A percentile compares a stretch with the other conserved stretches of the same genome.
These are phyloP conservation scores for Diabrotica balteata DNA, from an alignment of 2,888 invertebrate species.

Conservation along the genomic window DNA sequence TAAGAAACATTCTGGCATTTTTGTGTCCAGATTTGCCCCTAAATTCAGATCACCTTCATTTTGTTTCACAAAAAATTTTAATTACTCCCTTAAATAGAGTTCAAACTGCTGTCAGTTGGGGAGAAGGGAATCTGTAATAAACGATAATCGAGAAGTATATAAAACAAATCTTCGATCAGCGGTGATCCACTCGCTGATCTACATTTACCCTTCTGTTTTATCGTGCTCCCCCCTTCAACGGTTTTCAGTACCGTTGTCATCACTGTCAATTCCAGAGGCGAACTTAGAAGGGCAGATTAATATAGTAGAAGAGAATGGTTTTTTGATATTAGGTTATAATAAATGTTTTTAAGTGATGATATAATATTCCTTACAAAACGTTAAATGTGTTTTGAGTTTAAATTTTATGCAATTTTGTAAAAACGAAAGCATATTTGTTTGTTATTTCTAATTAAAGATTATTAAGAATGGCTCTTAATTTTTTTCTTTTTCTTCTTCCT, in stretches of 20 bases:
- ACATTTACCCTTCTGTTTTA: background rate
- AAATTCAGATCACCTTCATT: background rate
- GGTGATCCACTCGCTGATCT: background rate
- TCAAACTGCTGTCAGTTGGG: slow-evolving; percentile 3
- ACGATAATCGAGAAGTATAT: slow-evolving; percentile 18
- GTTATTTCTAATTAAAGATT: no score
- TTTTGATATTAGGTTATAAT: no score
- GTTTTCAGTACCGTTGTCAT: background rate
- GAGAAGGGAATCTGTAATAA: slow-evolving; percentile 4
- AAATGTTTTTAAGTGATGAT: no score
- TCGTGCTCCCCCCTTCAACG: background rate
- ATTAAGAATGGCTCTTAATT: no score
- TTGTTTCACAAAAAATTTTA: slow-evolving; percentile 6
- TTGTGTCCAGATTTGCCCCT: background rate
- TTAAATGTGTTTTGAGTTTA: no score
- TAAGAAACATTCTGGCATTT: background rate
- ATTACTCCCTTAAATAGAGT: slow-evolving; percentile 10
- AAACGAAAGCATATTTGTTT: no score
- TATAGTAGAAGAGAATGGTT: no score
- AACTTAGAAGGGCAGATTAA: background rate
- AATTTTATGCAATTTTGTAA: no score
- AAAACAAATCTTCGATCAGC: slow-evolving; percentile 13
- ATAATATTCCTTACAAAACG: no score
- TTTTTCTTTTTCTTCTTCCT: no score
- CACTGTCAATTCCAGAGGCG: background rate